Base-by-base conservation (phyloP, 2,797 vertebrate genomes). In the Sebastes steindachneri region DNA sequence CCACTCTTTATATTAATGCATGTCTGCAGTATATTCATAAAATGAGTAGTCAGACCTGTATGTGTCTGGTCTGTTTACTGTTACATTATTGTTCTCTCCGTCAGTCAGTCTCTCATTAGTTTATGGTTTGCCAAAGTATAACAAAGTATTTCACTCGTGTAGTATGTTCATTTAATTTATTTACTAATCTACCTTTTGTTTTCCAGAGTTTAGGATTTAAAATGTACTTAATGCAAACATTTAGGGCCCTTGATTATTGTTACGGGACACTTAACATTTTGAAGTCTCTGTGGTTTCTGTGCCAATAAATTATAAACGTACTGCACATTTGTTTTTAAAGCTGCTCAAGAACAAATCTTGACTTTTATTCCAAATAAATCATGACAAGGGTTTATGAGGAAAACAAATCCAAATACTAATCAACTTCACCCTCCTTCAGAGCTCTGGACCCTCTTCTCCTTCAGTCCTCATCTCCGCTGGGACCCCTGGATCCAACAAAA, bases 401-500 rank as follows among this genome's bases (percentile, higher is more conserved):
- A 78, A 71, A 23, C 11, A 4, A 17, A 75, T 63, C 0, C 2
- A 48, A 41, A 70, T 54, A 25, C 12, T 14, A 25, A 72, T 74
- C 1, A 35, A 29, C 37, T 41, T 51, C 8, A 25, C 77, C 37
- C 37, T 58, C 55, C 59, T 57, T 55, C 79, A 98, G 97, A 90
- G 93, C 68, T 93, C 95, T 92, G 97, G 97, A 79, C 80, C 95
- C n/a, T 95, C 96, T 11, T 97, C 97, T 73, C 96, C 97, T 23
- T 94, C 93, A 54, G 95, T 88, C 35, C 15, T 93, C 21, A 93
- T 95, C 74, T 95, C 97, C 75, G 85, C 93, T 80, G 96, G 96
- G 79, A 97, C 97, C 29, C 96, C 97, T 25, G 84, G 95, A 65
- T 97, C 97, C 53, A 95, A 95, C 94, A 97, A 96, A 93, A 96